These are phyloP conservation scores for Thereva unica DNA, from an alignment of 2,888 invertebrate species.

Conservation along the genomic window DNA sequence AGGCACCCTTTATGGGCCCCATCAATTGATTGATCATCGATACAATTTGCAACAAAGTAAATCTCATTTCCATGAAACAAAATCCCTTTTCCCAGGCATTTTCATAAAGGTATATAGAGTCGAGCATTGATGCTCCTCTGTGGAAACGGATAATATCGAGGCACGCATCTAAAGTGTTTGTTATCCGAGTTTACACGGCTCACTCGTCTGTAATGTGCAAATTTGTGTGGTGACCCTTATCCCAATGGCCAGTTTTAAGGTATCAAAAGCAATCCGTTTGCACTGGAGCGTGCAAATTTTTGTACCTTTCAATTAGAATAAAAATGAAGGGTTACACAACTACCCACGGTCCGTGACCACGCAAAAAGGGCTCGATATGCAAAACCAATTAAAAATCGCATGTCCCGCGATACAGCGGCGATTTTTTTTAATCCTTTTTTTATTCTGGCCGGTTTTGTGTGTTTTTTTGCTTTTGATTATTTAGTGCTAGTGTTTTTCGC, in stretches of 20 bases:
- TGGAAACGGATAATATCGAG: slow-evolving; percentile 6
- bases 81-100: too few species aligned
- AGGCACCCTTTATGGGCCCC: too few species aligned
- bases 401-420: slow-evolving; percentile 11
- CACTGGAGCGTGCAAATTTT: slow-evolving; percentile 26
- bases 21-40: too few species aligned
- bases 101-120: too few species aligned
- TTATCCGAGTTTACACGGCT: slow-evolving; percentile 30
- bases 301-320: background rate
- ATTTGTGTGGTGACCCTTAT: slow-evolving; percentile 2
- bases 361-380: slow-evolving; percentile 25
- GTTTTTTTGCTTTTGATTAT: slow-evolving; percentile 7
- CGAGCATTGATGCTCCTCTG: too few species aligned
- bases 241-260: background rate
- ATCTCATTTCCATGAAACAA: too few species aligned
- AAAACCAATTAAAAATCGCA: slow-evolving; percentile 35
- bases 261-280: slow-evolving; percentile 21
- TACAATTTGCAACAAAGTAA: too few species aligned
- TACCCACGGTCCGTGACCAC: background rate
- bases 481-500: slow-evolving; percentile 17
- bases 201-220: slow-evolving; percentile 17
- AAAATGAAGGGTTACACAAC: slow-evolving; percentile 13
- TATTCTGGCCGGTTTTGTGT: background rate
- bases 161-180: slow-evolving; percentile 21
- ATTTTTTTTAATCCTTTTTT: background rate